Conservation (phyloP, 1,140 invertebrate species). For the Akabosia matsudoensis region DNA sequence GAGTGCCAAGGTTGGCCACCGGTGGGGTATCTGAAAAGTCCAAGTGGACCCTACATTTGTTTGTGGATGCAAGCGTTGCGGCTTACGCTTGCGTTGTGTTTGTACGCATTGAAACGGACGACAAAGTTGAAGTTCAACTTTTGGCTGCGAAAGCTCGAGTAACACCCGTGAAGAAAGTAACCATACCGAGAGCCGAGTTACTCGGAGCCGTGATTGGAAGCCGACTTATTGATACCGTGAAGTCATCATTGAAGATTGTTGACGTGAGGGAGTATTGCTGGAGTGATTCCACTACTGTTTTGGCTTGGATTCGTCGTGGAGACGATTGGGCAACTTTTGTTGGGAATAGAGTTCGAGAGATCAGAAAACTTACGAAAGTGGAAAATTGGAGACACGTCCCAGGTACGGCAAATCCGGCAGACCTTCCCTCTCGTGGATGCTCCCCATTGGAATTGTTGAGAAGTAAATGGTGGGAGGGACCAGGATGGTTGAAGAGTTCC, state of each 20-base stretch:
- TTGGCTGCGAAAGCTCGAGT: slow-evolving; percentile 48
- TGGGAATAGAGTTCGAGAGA: slow-evolving; percentile 40
- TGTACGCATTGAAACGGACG: neutral
- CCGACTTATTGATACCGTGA: slow-evolving; percentile 41
- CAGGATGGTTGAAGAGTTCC: neutral
- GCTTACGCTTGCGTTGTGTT: neutral
- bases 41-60: neutral
- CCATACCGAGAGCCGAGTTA: slow-evolving; percentile 52
- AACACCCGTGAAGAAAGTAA: slow-evolving; percentile 48
- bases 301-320: slow-evolving; percentile 46
- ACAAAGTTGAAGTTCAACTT: slow-evolving; percentile 22
- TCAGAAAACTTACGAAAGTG: slow-evolving; percentile 3
- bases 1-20: no score
- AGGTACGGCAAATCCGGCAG: neutral
- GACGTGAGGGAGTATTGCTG: slow-evolving; percentile 40
- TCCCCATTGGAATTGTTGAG: neutral
- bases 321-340: slow-evolving; percentile 41
- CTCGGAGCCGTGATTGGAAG: slow-evolving; percentile 50
- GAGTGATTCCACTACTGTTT: slow-evolving; percentile 48
- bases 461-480: neutral
- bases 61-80: neutral
- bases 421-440: neutral
- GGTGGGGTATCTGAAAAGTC: no score
- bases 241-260: neutral
- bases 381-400: neutral